phyloP scores from a whole-genome alignment of 2,888 invertebrate genomes.

The Oligia latruncula region DNA sequence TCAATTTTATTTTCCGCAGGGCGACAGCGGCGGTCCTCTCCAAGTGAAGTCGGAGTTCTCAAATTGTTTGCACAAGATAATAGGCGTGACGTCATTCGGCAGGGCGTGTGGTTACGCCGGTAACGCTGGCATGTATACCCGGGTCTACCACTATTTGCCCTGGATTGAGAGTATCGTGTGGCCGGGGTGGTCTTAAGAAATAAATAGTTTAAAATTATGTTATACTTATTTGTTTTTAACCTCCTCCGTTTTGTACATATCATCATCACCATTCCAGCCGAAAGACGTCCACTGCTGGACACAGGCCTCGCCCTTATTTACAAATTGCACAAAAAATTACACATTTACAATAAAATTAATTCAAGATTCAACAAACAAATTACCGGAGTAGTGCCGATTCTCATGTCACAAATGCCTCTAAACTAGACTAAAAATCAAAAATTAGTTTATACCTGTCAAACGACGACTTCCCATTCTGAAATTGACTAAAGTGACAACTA shows the following conservation, averaged over 20 bases:
- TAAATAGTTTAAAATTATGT: background rate
- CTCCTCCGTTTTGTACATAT: background rate
- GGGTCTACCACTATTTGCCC: constrained; percentile 54
- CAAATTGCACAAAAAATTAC: no score
- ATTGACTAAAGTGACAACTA: no score
- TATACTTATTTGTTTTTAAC: background rate
- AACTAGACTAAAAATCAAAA: no score
- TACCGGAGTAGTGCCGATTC: no score
- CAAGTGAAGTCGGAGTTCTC: constrained; percentile 29
- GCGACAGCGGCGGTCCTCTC: constrained; percentile 55
- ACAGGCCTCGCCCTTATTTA: no score
- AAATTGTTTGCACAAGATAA: constrained; percentile 42
- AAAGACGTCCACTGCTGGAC: no score
- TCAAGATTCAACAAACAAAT: no score
- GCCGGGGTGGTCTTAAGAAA: constrained; percentile 21
- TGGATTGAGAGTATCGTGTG: constrained; percentile 65
- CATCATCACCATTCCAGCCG: no score
- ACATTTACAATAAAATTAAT: no score
- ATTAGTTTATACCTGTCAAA: no score
- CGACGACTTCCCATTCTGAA: no score
- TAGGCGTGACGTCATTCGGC: constrained; percentile 61
- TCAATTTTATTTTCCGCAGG: constrained; percentile 30
- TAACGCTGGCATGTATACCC: constrained; percentile 56
- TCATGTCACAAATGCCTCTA: no score
- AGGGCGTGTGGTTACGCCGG: constrained; percentile 42